Percentiles rank a stretch among this genome's conserved stretches.
phyloP scores from a whole-genome alignment of 2,888 invertebrate genomes.

The Ophion slaviceki region DNA sequence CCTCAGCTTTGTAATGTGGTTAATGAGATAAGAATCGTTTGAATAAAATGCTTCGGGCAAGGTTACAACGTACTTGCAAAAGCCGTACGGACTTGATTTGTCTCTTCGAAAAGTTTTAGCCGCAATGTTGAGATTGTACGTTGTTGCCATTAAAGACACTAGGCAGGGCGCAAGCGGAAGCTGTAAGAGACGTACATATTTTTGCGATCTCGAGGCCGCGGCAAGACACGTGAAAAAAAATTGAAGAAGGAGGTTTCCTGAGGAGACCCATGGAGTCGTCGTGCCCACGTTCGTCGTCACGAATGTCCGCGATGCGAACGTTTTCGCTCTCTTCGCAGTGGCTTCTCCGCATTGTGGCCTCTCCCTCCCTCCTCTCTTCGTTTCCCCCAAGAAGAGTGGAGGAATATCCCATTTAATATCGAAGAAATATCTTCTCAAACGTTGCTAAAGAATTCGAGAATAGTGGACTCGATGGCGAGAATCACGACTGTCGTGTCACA shows the following conservation, averaged over 20 bases:
- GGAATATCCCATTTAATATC: slow-evolving; percentile 82
- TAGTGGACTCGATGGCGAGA: slow-evolving; percentile 69
- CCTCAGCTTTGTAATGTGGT: slow-evolving; percentile 43
- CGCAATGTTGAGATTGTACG: too few species aligned
- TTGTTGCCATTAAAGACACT: too few species aligned
- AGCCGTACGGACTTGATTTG: not conserved
- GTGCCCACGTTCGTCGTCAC: slow-evolving; percentile 36
- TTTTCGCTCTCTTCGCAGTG: not conserved
- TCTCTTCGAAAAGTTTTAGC: not conserved
- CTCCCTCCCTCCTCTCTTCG: not conserved
- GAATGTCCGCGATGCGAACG: slow-evolving; percentile 33
- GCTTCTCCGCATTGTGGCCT: not conserved
- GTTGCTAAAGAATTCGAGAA: slow-evolving; percentile 73
- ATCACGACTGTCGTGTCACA: slow-evolving; percentile 61
- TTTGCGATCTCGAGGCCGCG: not conserved
- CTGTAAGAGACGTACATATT: not conserved
- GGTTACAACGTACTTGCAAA: not conserved
- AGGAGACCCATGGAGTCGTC: not conserved
- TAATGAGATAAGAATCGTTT: slow-evolving; percentile 21
- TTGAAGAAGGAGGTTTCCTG: not conserved
- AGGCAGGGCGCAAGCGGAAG: too few species aligned
- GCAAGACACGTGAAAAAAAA: not conserved
- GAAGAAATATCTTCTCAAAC: slow-evolving; percentile 79
- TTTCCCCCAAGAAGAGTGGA: slow-evolving; percentile 37
- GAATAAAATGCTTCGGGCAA: not conserved